Evolutionary conservation across 2,888 invertebrate species (phyloP), one percentile per base, ranked within the genome.

Genomic region (Falcaria lacertinaria): DNA sequence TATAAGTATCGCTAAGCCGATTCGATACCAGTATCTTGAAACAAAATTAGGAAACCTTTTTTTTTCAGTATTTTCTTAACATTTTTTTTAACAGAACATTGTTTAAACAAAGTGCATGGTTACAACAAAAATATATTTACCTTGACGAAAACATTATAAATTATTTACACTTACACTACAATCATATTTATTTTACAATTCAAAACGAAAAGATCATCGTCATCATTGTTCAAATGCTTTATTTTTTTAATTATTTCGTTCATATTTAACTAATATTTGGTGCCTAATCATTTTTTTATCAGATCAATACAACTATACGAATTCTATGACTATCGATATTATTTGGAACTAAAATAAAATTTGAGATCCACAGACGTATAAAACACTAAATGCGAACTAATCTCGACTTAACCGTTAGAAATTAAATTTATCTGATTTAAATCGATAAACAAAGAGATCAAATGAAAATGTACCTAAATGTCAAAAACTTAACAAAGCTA

Each of bases 221-320:
- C 50, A 48, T 45, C 13, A 44, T 47, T 43, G 32, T 33, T 47
- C 43, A 45, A 47, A 54, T 55, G 52, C 42, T 47, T 56, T 54
- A 40, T 33, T 39, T 56, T 55, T 51, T 52, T 50, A 54, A 50
- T 52, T 19, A 25, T 52, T 63, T 63, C 61, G 61, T 61, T 52
- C 59, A 70, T 64, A 76, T 72, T 80, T 79, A 79, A 77, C 83
- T 88, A 87, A 87, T 89, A 85, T 88, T 89, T 88, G 87, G 88
- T 65, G 70, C 80, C 74, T 78, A 79, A 77, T 76, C 60, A 58
- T 78, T 70, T 63, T 64, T 60, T 64, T 66, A 74, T 64, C 64
- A 57, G 69, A 70, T 55, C 45, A 64, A 64, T 54, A 70, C 73
- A 67, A 57, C 50, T 57, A 64, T 50, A 63, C 60, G 66, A 67